Percentiles rank a stretch among this genome's conserved stretches.
These are phyloP conservation scores for Potamilus streckersoni DNA, from an alignment of 1,140 invertebrate species.

Conservation along the genomic window DNA sequence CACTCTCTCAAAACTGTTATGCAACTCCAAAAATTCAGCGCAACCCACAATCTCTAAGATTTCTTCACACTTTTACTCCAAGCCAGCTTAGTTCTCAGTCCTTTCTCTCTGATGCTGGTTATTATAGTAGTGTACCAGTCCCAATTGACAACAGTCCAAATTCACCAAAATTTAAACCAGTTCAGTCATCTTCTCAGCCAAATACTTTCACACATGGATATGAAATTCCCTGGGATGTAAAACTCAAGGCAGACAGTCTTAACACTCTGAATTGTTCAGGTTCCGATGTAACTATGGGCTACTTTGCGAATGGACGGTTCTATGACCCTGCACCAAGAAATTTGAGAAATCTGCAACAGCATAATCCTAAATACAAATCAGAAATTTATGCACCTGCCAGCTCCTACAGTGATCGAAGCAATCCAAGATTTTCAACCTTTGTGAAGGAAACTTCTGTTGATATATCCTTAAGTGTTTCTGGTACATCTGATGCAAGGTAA, in stretches of 20 bases:
- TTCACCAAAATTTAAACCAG: conserved; percentile 21
- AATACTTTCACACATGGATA: conserved; percentile 20
- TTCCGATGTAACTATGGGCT: conserved; percentile 40
- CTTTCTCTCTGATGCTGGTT: conserved; percentile 35
- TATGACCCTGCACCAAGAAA: conserved; percentile 52
- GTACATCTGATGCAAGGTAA: background rate
- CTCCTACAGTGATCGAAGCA: conserved; percentile 59
- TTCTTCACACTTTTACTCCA: conserved; percentile 7
- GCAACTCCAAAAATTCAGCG: conserved; percentile 31
- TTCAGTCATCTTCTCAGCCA: conserved; percentile 23
- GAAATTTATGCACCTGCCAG: conserved; percentile 60
- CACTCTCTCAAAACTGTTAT: conserved; percentile 30
- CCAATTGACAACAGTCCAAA: conserved; percentile 38
- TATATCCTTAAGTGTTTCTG: background rate
- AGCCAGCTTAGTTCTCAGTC: conserved; percentile 28
- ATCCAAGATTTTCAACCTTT: conserved; percentile 50
- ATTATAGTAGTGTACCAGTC: conserved; percentile 54
- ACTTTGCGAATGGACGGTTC: conserved; percentile 58
- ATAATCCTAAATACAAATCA: conserved; percentile 19
- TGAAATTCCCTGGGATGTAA: conserved; percentile 29
- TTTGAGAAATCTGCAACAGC: conserved; percentile 3
- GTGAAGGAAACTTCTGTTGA: background rate
- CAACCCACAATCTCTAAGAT: background rate
- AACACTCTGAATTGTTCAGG: conserved; percentile 26
- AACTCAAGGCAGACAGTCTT: conserved; percentile 19